Evolutionary conservation across 2,888 invertebrate species (phyloP).

Genomic region (Diplolepis rosae): DNA sequence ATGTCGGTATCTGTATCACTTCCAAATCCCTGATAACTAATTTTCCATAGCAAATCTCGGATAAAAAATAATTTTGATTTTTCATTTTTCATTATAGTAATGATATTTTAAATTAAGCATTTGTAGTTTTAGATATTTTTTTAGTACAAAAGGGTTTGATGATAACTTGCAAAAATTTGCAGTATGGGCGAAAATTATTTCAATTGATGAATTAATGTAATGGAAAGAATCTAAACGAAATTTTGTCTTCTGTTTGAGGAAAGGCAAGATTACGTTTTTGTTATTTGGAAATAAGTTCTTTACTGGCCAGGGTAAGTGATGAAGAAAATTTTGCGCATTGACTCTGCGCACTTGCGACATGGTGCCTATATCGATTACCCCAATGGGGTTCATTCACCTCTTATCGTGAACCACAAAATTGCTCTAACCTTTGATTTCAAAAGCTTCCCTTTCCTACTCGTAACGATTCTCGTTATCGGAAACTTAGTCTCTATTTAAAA

Average conservation of each 20-base stretch:
- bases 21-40: not conserved
- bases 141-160: too few relatives aligned
- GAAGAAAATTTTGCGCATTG: constrained; percentile 22
- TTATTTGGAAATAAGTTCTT: not conserved
- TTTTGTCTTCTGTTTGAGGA: constrained; percentile 49
- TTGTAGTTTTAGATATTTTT: too few relatives aligned
- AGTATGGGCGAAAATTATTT: too few relatives aligned
- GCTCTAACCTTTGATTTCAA: not conserved
- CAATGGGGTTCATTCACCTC: constrained; percentile 10
- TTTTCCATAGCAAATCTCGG: not conserved
- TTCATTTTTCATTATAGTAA: too few relatives aligned
- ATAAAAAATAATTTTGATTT: too few relatives aligned
- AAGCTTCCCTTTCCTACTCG: not conserved
- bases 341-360: constrained; percentile 24
- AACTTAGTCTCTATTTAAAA: not conserved
- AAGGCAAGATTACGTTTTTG: not conserved
- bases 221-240: too few relatives aligned
- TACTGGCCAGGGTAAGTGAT: not conserved
- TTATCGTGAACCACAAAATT: constrained; percentile 2
- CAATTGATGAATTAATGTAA: too few relatives aligned
- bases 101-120: too few relatives aligned
- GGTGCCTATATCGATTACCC: constrained; percentile 23
- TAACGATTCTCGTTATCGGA: constrained; percentile 5
- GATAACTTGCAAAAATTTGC: too few relatives aligned
- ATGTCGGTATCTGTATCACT: constrained; percentile 63